phyloP scores from a whole-genome alignment of 2,113 vertebrate species.

The Corynorhinus townsendii region DNA sequence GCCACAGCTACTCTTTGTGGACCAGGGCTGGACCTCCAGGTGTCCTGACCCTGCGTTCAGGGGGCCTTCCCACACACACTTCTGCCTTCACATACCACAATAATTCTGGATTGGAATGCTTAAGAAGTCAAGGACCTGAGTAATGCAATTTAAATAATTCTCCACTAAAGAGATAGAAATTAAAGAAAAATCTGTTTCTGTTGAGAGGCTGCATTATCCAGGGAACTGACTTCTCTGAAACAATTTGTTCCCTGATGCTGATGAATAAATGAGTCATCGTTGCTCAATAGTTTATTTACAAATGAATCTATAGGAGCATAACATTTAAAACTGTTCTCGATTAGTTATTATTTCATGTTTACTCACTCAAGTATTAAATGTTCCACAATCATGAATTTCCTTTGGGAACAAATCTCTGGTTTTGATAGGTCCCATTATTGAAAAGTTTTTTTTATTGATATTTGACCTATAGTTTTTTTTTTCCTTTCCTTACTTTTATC shows the following conservation, averaged over 20 bases:
- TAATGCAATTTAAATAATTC: slow-evolving; percentile 38
- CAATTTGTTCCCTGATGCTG: slow-evolving; percentile 16
- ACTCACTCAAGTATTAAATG: slow-evolving; percentile 51
- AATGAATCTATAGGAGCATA: slow-evolving; percentile 51
- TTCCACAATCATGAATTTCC: slow-evolving; percentile 49
- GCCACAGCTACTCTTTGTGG: background rate
- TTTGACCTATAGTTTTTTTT: slow-evolving; percentile 17
- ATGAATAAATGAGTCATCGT: slow-evolving; percentile 16
- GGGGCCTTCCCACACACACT: background rate
- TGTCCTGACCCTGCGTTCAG: background rate
- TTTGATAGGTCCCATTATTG: slow-evolving; percentile 47
- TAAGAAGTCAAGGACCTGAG: background rate
- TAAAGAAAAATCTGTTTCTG: background rate
- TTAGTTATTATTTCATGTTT: slow-evolving; percentile 55
- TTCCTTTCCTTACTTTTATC: slow-evolving; percentile 17
- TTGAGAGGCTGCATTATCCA: background rate
- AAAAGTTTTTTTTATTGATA: slow-evolving; percentile 34
- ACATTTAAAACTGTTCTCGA: slow-evolving; percentile 46
- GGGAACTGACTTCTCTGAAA: background rate
- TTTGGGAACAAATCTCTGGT: slow-evolving; percentile 52
- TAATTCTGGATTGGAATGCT: background rate
- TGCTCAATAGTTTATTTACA: slow-evolving; percentile 47
- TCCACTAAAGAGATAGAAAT: background rate
- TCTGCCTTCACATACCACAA: background rate
- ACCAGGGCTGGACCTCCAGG: background rate